Evolutionary conservation across 1,140 invertebrate genomes (phyloP), one percentile per base, ranked within the genome.

Genomic region (Hycleus phaleratus): DNA sequence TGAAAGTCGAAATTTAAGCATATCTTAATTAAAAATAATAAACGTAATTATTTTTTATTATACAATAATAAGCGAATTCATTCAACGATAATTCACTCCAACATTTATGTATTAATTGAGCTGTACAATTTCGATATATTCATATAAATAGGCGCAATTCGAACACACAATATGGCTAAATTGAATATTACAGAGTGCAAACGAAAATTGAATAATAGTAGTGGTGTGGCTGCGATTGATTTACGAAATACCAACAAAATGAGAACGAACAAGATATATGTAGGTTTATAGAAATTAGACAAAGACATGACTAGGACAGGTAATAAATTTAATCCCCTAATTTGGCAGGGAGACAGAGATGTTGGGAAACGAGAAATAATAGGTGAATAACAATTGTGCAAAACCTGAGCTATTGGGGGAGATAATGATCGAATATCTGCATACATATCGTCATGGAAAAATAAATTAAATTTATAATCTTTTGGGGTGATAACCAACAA

Each of bases 171-270:
- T 64, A 63, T 61, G 60, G 62, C 65, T 64, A 66, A 66, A 66
- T 66, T 66, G 65, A 66, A 64, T 66, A 66, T 66, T 66, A 66
- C 59, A 64, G 63, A 66, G 62, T 66, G 64, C 64, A 64, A 63
- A 66, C 64, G 64, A 66, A 66, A 64, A 66, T 60, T 66, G 64
- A 66, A 66, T 66, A 66, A 66, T 66, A 66, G 64, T 64, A 64
- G 57, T 59, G 62, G 60, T 32, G 57, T 42, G 32, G 58, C 46
- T 38, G 47, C 32, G 32, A 32, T 32, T 32, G 40, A 42, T 42
- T n/a, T 9, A 42, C 40, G 9, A 11, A n/a, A 42, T 42, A 11
- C 10, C 56, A 58, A 45, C 38, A 38, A 46, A 38, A 44, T 47
- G 25, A 8, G 38, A 26, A 24, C 26, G 38, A 49, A 42, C 26